Evolutionary conservation across 2,797 vertebrate species (phyloP), one percentile per base, ranked within the genome.

Genomic region (Chanos chanos): DNA sequence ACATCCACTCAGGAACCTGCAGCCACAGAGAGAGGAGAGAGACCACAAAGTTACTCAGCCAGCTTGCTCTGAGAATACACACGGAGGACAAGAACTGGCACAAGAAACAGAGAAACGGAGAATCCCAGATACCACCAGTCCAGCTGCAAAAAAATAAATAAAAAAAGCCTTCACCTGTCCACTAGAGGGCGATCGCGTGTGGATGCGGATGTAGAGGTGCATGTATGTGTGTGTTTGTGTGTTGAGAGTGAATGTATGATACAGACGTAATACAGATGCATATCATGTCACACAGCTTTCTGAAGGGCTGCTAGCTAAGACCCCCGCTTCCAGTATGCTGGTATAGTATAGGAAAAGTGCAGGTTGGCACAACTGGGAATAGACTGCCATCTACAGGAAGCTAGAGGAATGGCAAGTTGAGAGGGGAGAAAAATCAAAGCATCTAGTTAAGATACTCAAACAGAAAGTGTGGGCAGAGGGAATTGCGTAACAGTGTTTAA

Each of bases 1-100:
- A 87, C 78, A 88, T 93, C 94, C 87, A 77, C 94, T 99, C 96
- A 99, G 94, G 96, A 97, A 98, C 96, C 96, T 99, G 94, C 82
- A 88, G 92, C 94, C 94, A 95, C 91, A 94, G 87, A 90, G 89
- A 71, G 50, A 61, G 50, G 47, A 41, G 30, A 70, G 28, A 74
- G 45, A 61, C 52, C 36, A 66, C 48, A n/a, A n/a, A 9, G 15
- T 66, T 58, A 77, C 6, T 45, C 27, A 63, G 31, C 61, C 9
- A 39, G 19, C 36, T 6, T 3, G 9, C 33, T 66, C 44, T 45
- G 53, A 49, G 16, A 47, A 24, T 8, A 41, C 25, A 43, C 4
- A 13, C 4, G 48, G 7, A 43, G 4, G 19, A 41, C 18, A 16
- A 12, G 16, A 21, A 60, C 12, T 13, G 3, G 4, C 19, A 22